Base-by-base conservation (phyloP, 2,797 vertebrate genomes). In the Cuniculus paca region DNA sequence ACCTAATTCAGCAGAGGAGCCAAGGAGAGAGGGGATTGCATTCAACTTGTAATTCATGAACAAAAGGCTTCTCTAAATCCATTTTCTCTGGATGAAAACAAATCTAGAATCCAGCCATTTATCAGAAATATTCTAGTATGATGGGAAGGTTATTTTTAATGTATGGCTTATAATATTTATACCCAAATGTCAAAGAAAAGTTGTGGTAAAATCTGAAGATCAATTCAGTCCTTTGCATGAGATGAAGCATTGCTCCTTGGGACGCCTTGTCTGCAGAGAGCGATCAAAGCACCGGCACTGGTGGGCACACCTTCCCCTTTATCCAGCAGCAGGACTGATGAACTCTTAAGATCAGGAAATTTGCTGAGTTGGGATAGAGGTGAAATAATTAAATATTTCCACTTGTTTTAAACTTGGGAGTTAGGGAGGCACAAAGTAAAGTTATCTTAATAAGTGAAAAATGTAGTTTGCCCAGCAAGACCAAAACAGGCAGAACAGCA, bases 81-180 rank as follows among this genome's bases (percentile, higher is more conserved):
- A 65, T 1, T 52, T 91, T 9, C 2, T 90, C 6, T 8, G 22
- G 20, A 84, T 80, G 52, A 90, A 90, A 95, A 36, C 13, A 95
- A 90, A 89, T 70, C 31, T 36, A 92, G 52, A 95, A 61, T 92
- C 20, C 26, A 86, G 17, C 68, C 31, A 61, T 58, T 87, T 94
- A 75, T 91, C 60, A 85, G 52, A 90, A 94, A 93, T 80, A 96
- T 48, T 14, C 61, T 48, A 5, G 5, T 68, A 26, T 83, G 78
- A 86, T 70, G 26, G 16, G 6, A 94, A 95, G 80, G 58, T 89
- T 90, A 39, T 72, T 93, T 96, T 86, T 81, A 90, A 80, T 79
- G 20, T 78, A 6, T 92, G 31, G 28, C 80, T 65, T 91, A 2
- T 52, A 52, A 28, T 94, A 85, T 84, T 96, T 95, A 96, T 89